These are phyloP conservation scores for Hozukius guyotensis DNA, from an alignment of 2,797 vertebrate species.

Conservation along the genomic window DNA sequence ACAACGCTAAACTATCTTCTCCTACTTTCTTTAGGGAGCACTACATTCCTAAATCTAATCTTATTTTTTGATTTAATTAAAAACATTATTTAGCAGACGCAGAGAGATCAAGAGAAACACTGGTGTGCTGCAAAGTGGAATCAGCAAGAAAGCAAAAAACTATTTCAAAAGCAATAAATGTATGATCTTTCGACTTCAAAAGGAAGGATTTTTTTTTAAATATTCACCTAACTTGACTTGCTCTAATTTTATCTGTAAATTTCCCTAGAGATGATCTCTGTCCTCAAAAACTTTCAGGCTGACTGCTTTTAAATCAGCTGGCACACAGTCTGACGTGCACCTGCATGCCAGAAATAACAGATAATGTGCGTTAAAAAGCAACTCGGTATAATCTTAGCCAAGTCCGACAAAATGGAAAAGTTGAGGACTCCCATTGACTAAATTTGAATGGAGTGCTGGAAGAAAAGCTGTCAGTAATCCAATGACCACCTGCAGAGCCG, in stretches of 20 bases:
- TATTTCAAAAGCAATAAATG: background rate
- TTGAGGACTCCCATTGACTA: background rate
- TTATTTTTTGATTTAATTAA: background rate
- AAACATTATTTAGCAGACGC: conserved; percentile 3
- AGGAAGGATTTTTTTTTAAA: background rate
- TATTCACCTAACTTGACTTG: background rate
- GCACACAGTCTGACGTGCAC: background rate
- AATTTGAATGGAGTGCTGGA: background rate
- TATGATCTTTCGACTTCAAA: conserved; percentile 26
- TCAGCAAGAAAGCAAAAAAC: background rate
- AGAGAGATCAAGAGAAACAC: background rate
- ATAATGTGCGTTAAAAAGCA: conserved; percentile 6
- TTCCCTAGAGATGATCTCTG: background rate
- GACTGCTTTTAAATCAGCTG: background rate
- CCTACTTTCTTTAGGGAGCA: background rate
- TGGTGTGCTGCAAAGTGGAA: background rate
- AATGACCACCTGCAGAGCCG: background rate
- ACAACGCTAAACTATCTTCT: background rate
- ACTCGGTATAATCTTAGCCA: background rate
- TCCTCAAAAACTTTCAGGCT: conserved; percentile 19
- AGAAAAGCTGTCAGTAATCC: background rate
- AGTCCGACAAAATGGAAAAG: conserved; percentile 10
- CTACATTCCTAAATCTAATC: background rate
- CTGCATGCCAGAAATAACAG: conserved; percentile 4
- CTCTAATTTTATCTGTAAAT: conserved; percentile 3